A percentile compares a stretch with the other conserved stretches of the same genome.
Conservation (phyloP, 2,113 vertebrate genomes). For the Rattus norvegicus region DNA sequence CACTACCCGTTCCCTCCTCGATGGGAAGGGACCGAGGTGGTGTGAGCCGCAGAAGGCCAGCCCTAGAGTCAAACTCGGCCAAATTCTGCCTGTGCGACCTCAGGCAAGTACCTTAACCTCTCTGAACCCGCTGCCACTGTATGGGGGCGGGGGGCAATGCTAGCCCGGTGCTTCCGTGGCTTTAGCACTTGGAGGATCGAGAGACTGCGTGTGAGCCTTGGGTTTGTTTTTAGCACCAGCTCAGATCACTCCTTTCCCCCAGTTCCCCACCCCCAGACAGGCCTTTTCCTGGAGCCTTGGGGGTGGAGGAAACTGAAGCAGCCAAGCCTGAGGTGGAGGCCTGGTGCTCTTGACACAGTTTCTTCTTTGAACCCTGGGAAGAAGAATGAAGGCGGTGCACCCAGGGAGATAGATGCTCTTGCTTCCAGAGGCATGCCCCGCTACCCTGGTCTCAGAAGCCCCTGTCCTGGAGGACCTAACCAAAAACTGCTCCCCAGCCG, state of each 20-base stretch:
- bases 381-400: background rate
- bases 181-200: slow-evolving; percentile 40
- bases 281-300: slow-evolving; percentile 72
- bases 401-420: background rate
- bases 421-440: background rate
- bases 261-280: slow-evolving; percentile 64
- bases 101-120: slow-evolving; percentile 37
- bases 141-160: too few species aligned
- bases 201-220: slow-evolving; percentile 62
- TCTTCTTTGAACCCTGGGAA: slow-evolving; percentile 44
- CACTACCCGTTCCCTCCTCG: background rate
- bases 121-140: background rate
- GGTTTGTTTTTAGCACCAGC: slow-evolving; percentile 70
- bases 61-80: background rate
- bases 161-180: background rate
- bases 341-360: slow-evolving; percentile 49
- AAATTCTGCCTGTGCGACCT: slow-evolving; percentile 22
- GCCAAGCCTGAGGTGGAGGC: slow-evolving; percentile 20
- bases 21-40: background rate
- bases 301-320: slow-evolving; percentile 52
- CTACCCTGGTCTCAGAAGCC: background rate
- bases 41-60: background rate
- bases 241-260: slow-evolving; percentile 55
- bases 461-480: background rate
- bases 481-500: background rate